Evolutionary conservation across 2,113 vertebrate species (phyloP), one percentile per base, ranked within the genome.

Genomic region (Chlamydotis undulata): DNA sequence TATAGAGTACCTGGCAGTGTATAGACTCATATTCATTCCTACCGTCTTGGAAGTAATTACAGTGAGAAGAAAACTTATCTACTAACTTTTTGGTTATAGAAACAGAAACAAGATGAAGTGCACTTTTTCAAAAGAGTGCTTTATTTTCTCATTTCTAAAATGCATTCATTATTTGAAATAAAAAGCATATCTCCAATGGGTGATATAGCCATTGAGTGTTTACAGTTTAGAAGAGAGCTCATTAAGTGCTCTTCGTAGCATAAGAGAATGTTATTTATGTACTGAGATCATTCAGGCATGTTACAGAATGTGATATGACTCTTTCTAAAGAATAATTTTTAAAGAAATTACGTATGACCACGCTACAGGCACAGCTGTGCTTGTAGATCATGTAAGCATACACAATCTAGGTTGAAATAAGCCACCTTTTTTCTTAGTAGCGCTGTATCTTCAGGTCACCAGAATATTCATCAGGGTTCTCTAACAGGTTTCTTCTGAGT

Each of bases 231-330:
- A 86, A 67, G 37, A 83, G 47, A 77, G 29, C 25, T 96, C 81
- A 74, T 93, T 67, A 92, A 92, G 79, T 45, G 33, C 39, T 93
- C 39, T 86, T 93, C 1, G 1, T 92, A 75, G 64, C 50, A 18
- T 85, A 57, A 92, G 59, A 64, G 74, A 53, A 83, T 55, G n/a
- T 69, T 93, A 56, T n/a, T 86, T 94, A 74, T 90, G 95, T 92
- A 60, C 33, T 56, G n/a, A 89, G 79, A 81, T 93, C 39, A 64
- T 71, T 93, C 76, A 92, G 56, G 33, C 60, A 70, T 21, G 49
- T 77, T 75, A 43, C 9, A 43, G n/a, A 59, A 25, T 31, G 41
- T 77, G 68, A 75, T 73, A 29, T 33, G 59, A 47, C 35, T 83
- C 14, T 55, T 82, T 53, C 33, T 49, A 41, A 89, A 88, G 50